Base-by-base conservation (phyloP, 2,888 invertebrate genomes). In the Camptogramma bilineatum region DNA sequence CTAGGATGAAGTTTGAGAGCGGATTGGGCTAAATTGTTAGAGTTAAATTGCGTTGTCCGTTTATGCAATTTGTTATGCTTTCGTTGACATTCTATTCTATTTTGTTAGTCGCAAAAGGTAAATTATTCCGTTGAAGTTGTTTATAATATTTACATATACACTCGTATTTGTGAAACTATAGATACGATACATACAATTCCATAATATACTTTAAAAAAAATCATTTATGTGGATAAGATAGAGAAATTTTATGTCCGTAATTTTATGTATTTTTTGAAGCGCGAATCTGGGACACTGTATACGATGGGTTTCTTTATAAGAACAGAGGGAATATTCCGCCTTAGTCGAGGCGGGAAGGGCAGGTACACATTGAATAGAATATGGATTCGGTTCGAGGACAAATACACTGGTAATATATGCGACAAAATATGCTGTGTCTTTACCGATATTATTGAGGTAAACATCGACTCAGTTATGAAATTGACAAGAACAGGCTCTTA, bases 291-390 rank as follows among this genome's bases (percentile, higher is more conserved):
- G 17, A 7, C 31, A 46, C 13, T 24, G 24, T 60, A 18, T 50
- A n/a, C 52, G 52, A 48, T 42, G 42, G 42, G 69, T 73, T 75
- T 69, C 71, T 74, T 72, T 54, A 61, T 48, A 64, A 65, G 67
- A 73, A 72, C 58, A 64, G 70, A 71, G 73, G 71, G 68, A 67
- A 72, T 69, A 73, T 70, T 59, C 70, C 72, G 66, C 59, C 52
- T 68, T 64, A 74, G 68, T 71, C 71, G 67, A 69, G 68, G 62
- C 68, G 66, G 70, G 59, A 61, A 28, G n/a, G 53, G n/a, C n/a
- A n/a, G n/a, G 66, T 68, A 72, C 70, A 75, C 67, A 73, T 69
- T 73, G 71, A 71, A 73, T 71, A 66, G 69, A 70, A 74, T 74
- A 77, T 76, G 72, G 73, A 75, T 62, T 74, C 69, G 63, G 48